Base-by-base conservation (phyloP, 64 coral and sea anemone species). In the Stichodactyla helianthus region DNA sequence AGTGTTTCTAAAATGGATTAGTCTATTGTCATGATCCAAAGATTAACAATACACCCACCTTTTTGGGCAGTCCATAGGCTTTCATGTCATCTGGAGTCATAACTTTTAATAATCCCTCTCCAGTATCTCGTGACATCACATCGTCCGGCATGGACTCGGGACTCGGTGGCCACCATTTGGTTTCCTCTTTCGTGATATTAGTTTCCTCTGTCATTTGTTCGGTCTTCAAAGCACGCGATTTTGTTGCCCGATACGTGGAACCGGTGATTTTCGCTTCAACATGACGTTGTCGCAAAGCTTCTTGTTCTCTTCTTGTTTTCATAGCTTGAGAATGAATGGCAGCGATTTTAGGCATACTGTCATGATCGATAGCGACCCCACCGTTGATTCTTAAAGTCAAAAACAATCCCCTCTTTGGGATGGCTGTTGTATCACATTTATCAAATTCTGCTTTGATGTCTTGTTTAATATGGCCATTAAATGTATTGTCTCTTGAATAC, bases 61-160 rank as follows among this genome's bases (percentile, higher is more conserved):
- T 3, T 84, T 60, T 84, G 6, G 54, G 54, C 1, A 84, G 20
- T 7, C 83, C 83, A 84, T 63, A 84, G 25, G 83, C 83, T 59
- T 60, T 84, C 83, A 57, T 25, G 18, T 84, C 83, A 60, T 84
- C 54, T 19, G 83, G 55, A 84, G 83, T 84, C 83, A 84, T 84
- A 26, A 84, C 59, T 26, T 84, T 84, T 18, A 84, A 35, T 54
- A 84, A 63, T 55, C 83, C 83, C 7, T 84, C 54, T 31, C 59
- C 54, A 31, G 7, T 23, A 16, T 84, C 83, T 8, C 83, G 20
- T 58, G 83, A 63, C 27, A 63, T 58, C 4, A 50, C 59, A 60
- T 84, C 83, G 54, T 50, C 14, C 5, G 83, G 83, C 44, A 84
- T 60, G 0, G 83, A 84, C 23, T 84, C 83, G 22, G 83, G 83